These are phyloP conservation scores for Haemorhous mexicanus DNA, from an alignment of 2,113 vertebrate genomes.

Conservation along the genomic window DNA sequence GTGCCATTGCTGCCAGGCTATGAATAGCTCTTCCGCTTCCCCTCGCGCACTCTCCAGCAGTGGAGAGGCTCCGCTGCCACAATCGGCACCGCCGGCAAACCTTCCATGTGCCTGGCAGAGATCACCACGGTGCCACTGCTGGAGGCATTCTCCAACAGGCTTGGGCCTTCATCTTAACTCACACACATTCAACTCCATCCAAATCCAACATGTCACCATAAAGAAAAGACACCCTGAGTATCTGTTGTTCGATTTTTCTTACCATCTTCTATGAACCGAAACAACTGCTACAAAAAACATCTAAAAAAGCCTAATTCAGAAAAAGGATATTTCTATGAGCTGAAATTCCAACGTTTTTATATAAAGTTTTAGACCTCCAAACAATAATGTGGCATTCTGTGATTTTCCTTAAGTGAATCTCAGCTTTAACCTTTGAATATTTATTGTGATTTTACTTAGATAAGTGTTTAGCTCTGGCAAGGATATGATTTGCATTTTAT, in stretches of 20 bases:
- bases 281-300: background rate
- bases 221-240: background rate
- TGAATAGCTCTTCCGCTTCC: background rate
- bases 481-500: conserved; percentile 69
- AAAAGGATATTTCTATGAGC: conserved; percentile 3
- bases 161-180: background rate
- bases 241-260: background rate
- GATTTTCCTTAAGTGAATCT: conserved; percentile 39
- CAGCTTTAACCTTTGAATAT: conserved; percentile 60
- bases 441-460: conserved; percentile 57
- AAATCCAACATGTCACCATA: background rate
- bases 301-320: background rate
- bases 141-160: rapidly evolving
- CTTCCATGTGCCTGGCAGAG: background rate
- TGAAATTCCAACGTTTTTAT: background rate
- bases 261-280: background rate
- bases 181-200: background rate
- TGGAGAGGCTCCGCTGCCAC: rapidly evolving
- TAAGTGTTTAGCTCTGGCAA: conserved; percentile 50
- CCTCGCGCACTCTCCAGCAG: background rate
- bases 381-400: conserved; percentile 13
- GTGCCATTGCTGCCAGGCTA: background rate
- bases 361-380: background rate
- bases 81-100: rapidly evolving
- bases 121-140: background rate